These are phyloP conservation scores for Zaprionus bogoriensis DNA, from an alignment of 2,888 invertebrate species.

Conservation along the genomic window DNA sequence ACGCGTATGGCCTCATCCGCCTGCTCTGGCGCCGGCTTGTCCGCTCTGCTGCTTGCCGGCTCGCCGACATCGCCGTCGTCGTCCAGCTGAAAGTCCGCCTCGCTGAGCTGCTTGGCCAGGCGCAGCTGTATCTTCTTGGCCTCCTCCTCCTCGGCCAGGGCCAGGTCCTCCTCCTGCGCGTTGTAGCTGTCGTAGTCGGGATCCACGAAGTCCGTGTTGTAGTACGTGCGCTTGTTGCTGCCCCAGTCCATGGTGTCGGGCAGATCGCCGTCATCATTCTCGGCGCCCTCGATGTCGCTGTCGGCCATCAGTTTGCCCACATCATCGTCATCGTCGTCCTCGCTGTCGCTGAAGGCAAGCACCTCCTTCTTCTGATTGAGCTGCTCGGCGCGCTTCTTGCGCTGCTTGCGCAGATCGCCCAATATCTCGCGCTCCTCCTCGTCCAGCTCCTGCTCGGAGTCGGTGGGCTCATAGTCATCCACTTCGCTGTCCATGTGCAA, in stretches of 20 bases:
- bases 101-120: slow-evolving; percentile 89
- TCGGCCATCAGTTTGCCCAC: slow-evolving; percentile 83
- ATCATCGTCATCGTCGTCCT: slow-evolving; percentile 83
- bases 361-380: slow-evolving; percentile 87
- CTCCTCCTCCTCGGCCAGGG: slow-evolving; percentile 92
- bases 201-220: slow-evolving; percentile 95
- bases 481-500: slow-evolving; percentile 61
- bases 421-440: slow-evolving; percentile 86
- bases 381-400: slow-evolving; percentile 79
- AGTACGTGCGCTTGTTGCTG: slow-evolving; percentile 89
- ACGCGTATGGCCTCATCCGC: slow-evolving; percentile 84
- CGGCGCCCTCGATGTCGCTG: slow-evolving; percentile 90
- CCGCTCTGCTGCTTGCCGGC: slow-evolving; percentile 1
- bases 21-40: background rate
- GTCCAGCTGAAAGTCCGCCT: slow-evolving; percentile 86
- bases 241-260: slow-evolving; percentile 95
- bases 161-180: slow-evolving; percentile 87
- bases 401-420: slow-evolving; percentile 85
- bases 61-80: slow-evolving; percentile 17
- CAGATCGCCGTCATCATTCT: slow-evolving; percentile 86
- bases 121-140: slow-evolving; percentile 91
- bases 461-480: slow-evolving; percentile 86
- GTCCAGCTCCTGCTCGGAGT: slow-evolving; percentile 89
- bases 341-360: slow-evolving; percentile 84
- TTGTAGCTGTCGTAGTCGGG: slow-evolving; percentile 87